phyloP scores from a whole-genome alignment of 2,797 vertebrate species.

The Micropoecilia bifurca region DNA sequence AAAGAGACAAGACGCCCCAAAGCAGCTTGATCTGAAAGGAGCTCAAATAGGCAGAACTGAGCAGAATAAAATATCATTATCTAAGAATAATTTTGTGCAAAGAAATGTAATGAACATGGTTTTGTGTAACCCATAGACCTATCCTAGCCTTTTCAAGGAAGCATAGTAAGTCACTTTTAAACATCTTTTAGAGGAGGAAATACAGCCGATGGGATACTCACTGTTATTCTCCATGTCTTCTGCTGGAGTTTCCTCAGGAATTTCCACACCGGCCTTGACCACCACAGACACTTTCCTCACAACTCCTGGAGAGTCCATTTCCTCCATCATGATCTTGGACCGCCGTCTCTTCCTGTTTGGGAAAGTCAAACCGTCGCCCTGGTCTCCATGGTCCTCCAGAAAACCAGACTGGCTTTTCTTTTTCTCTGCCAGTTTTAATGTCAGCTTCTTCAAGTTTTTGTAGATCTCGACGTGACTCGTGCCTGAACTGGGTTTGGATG shows the following conservation, averaged over 20 bases:
- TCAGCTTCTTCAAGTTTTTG: conserved; percentile 85
- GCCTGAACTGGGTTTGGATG: conserved; percentile 72
- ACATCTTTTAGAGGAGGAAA: neutral
- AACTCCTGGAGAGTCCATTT: conserved; percentile 80
- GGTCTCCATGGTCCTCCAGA: conserved; percentile 18
- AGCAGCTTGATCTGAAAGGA: too few species aligned
- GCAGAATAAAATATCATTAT: too few species aligned
- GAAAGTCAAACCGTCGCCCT: conserved; percentile 16
- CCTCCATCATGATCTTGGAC: conserved; percentile 82
- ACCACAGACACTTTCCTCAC: conserved; percentile 83
- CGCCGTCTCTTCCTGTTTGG: conserved; percentile 63
- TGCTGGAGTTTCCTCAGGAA: neutral
- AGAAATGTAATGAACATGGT: too few species aligned
- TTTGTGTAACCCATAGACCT: too few species aligned
- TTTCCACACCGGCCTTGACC: conserved; percentile 44
- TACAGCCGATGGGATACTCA: conserved; percentile 30
- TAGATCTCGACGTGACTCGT: conserved; percentile 87
- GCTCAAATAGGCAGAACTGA: too few species aligned
- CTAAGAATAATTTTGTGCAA: too few species aligned
- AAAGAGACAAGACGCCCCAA: too few species aligned
- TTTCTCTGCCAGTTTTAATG: conserved; percentile 75
- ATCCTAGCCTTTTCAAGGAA: too few species aligned
- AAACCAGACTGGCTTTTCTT: conserved; percentile 57
- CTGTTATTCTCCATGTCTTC: conserved; percentile 44
- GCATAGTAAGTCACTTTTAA: neutral